A percentile compares a stretch with the other conserved stretches of the same genome.
These are phyloP conservation scores for Rhagologus leucostigma DNA, from an alignment of 2,113 vertebrate genomes.

Conservation along the genomic window DNA sequence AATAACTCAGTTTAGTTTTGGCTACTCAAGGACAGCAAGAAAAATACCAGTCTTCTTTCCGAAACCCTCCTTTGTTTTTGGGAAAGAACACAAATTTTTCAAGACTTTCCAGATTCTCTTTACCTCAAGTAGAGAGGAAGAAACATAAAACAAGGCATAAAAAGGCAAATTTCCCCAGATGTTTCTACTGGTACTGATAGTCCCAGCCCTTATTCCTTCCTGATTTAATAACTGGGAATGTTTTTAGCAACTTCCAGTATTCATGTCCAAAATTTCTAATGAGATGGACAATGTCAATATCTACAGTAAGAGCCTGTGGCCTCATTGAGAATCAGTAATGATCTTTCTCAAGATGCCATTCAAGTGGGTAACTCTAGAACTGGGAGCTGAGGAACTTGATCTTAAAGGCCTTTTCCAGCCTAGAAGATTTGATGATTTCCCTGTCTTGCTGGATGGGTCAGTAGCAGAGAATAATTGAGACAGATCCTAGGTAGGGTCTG, in stretches of 20 bases:
- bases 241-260: neutral
- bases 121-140: neutral
- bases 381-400: neutral
- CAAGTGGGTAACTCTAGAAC: neutral
- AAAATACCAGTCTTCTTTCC: neutral
- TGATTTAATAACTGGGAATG: neutral
- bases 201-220: neutral
- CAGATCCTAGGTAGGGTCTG: neutral
- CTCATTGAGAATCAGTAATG: neutral
- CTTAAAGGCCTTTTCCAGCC: neutral
- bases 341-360: neutral
- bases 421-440: neutral
- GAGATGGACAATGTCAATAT: neutral
- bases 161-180: neutral
- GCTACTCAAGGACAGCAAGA: neutral
- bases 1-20: conserved; percentile 28
- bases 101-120: neutral
- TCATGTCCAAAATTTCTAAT: neutral
- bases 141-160: neutral
- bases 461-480: neutral
- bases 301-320: neutral
- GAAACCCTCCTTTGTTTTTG: neutral
- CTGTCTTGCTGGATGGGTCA: neutral
- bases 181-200: neutral
- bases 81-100: neutral